Evolutionary conservation across 2,888 invertebrate genomes (phyloP).

Genomic region (Apotomis capreana): DNA sequence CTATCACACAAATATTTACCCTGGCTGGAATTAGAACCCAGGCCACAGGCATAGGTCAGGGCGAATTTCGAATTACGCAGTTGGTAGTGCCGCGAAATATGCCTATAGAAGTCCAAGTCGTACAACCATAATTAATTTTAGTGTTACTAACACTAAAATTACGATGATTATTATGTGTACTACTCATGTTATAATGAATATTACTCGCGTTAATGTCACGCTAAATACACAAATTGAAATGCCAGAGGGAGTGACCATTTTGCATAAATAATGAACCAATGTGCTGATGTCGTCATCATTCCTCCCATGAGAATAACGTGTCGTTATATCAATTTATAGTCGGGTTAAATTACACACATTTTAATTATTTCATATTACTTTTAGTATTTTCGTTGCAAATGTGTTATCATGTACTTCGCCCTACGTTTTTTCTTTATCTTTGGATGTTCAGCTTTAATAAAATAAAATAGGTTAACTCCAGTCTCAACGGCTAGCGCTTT

Average conservation of each 20-base stretch:
- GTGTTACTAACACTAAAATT: background rate
- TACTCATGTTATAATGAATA: background rate
- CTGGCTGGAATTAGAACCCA: too few species aligned
- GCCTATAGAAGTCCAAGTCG: too few species aligned
- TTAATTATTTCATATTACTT: background rate
- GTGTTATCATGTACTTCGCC: background rate
- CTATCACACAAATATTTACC: too few species aligned
- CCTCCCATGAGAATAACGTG: slow-evolving; percentile 25
- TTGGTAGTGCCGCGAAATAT: too few species aligned
- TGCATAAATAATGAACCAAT: slow-evolving; percentile 31
- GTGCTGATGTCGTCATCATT: slow-evolving; percentile 27
- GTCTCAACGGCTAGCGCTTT: too few species aligned
- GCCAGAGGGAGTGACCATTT: slow-evolving; percentile 31
- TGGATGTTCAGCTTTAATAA: too few species aligned
- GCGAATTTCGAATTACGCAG: too few species aligned
- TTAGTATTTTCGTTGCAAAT: too few species aligned
- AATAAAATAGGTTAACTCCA: too few species aligned
- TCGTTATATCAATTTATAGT: slow-evolving; percentile 15
- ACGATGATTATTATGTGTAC: too few species aligned
- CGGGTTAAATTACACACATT: background rate
- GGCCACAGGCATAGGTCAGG: too few species aligned
- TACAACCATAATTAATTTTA: background rate
- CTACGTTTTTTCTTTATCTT: background rate
- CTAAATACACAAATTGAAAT: slow-evolving; percentile 19
- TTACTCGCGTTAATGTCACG: background rate